Conservation (phyloP, 1,140 invertebrate genomes). For the Alviniconcha marisindica region DNA sequence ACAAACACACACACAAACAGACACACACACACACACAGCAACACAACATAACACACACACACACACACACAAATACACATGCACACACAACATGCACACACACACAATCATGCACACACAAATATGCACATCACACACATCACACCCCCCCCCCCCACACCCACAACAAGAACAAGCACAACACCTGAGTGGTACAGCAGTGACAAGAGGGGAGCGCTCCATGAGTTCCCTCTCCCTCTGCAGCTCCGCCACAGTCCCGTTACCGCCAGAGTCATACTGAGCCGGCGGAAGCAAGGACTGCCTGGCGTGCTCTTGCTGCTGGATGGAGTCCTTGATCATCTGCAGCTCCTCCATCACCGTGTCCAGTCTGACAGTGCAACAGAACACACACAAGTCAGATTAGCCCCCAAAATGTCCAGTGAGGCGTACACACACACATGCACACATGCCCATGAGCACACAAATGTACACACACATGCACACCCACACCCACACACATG, state of each 20-base stretch:
- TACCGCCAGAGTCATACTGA: slow-evolving; percentile 16
- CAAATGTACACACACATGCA: neutral
- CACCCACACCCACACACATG: slow-evolving; percentile 1
- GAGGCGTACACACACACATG: neutral
- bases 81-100: too few species aligned
- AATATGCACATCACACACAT: too few species aligned
- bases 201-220: neutral
- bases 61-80: too few species aligned
- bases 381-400: neutral
- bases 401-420: neutral
- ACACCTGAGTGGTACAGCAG: too few species aligned
- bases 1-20: too few species aligned
- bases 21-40: too few species aligned
- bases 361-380: slow-evolving; percentile 55
- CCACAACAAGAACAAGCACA: too few species aligned
- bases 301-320: slow-evolving; percentile 24
- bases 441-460: slow-evolving; percentile 1
- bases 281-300: neutral
- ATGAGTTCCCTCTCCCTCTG: slow-evolving; percentile 14
- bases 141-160: too few species aligned
- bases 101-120: too few species aligned
- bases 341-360: slow-evolving; percentile 67
- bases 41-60: too few species aligned
- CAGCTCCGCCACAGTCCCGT: neutral
- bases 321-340: slow-evolving; percentile 61